These are phyloP conservation scores for Caenorhabditis panamensis DNA, from an alignment of 2,888 invertebrate species.

Conservation along the genomic window DNA sequence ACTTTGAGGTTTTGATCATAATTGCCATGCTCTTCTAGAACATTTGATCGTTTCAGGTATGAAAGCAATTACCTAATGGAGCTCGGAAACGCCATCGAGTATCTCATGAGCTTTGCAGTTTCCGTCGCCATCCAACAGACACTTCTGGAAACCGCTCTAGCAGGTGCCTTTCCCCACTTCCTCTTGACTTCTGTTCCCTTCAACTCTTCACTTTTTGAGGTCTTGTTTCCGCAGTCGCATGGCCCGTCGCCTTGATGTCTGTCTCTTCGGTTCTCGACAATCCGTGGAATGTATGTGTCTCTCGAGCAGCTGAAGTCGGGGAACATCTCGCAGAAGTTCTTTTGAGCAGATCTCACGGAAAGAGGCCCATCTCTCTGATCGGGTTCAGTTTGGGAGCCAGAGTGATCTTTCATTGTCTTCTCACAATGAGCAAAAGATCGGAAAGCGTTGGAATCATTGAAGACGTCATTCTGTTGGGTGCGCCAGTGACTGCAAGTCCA, in stretches of 20 bases:
- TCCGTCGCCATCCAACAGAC: constrained; percentile 85
- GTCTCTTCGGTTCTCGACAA: constrained; percentile 85
- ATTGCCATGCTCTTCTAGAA: background rate
- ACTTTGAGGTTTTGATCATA: constrained; percentile 84
- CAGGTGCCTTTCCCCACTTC: constrained; percentile 83
- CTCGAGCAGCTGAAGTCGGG: constrained; percentile 85
- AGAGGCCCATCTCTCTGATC: constrained; percentile 86
- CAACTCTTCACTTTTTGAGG: constrained; percentile 81
- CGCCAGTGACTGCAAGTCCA: constrained; percentile 85
- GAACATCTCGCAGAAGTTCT: constrained; percentile 86
- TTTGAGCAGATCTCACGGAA: constrained; percentile 85
- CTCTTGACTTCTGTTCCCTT: background rate
- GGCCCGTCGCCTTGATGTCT: constrained; percentile 85
- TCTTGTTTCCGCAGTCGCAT: constrained; percentile 85
- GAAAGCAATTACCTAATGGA: constrained; percentile 73
- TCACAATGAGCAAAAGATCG: constrained; percentile 83
- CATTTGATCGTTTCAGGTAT: constrained; percentile 47
- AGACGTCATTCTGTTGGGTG: constrained; percentile 86
- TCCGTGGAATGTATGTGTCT: constrained; percentile 86
- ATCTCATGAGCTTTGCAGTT: constrained; percentile 84
- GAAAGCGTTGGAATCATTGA: constrained; percentile 85
- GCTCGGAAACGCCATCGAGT: constrained; percentile 84
- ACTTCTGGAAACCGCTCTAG: constrained; percentile 85
- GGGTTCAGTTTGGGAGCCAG: constrained; percentile 86
- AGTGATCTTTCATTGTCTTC: constrained; percentile 86